Conservation (phyloP, 2,888 invertebrate genomes). For the Tetragonula carbonaria region DNA sequence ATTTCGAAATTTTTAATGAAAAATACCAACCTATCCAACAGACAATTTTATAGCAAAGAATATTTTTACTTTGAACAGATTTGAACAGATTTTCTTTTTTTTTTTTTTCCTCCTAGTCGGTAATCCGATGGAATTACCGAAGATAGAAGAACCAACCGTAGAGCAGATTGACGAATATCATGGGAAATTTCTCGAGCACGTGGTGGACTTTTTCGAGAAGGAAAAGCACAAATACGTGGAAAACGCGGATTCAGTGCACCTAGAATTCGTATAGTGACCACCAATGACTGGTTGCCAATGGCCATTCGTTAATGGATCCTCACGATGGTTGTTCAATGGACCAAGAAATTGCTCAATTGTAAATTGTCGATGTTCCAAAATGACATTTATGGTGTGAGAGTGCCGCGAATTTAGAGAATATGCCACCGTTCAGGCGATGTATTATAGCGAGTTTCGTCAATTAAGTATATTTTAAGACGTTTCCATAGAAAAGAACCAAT, state of each 20-base stretch:
- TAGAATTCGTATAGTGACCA: constrained; percentile 78
- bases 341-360: not conserved
- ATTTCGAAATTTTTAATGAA: too few relatives aligned
- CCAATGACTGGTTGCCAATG: too few relatives aligned
- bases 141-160: constrained; percentile 88
- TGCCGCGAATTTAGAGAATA: not conserved
- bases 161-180: constrained; percentile 93
- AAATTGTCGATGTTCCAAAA: not conserved
- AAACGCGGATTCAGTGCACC: constrained; percentile 86
- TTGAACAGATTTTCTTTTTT: not conserved
- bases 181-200: constrained; percentile 88
- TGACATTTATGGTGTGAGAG: not conserved
- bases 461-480: not conserved
- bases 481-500: not conserved
- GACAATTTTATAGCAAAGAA: not conserved
- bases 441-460: not conserved
- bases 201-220: constrained; percentile 91
- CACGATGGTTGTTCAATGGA: too few relatives aligned
- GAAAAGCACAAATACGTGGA: constrained; percentile 91
- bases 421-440: not conserved
- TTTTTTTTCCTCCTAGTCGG: constrained; percentile 89
- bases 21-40: too few relatives aligned
- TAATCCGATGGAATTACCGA: constrained; percentile 91
- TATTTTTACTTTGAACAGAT: not conserved
- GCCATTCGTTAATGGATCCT: not conserved